Percentiles rank a stretch among this genome's conserved stretches.
Conservation (phyloP, 2,113 vertebrate species). For the Sander vitreus region DNA sequence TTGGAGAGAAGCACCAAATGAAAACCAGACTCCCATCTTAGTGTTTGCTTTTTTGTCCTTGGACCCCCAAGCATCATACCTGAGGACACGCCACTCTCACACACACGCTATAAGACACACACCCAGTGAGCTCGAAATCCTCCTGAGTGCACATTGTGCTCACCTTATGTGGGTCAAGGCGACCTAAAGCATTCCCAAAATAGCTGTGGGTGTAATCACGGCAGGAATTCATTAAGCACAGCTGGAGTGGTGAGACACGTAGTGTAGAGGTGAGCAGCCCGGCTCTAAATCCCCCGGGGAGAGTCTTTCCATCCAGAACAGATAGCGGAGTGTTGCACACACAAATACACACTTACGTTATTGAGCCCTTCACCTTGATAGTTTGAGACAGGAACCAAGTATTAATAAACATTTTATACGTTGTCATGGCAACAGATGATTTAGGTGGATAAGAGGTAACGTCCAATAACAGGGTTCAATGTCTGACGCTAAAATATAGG, state of each 20-base stretch:
- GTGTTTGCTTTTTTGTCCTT: slow-evolving; percentile 1
- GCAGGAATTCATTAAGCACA: slow-evolving; percentile 73
- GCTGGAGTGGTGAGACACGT: slow-evolving; percentile 56
- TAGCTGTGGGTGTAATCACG: slow-evolving; percentile 72
- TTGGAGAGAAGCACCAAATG: not conserved
- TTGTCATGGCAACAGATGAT: slow-evolving; percentile 44
- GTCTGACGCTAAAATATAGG: slow-evolving; percentile 11
- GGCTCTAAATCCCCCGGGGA: slow-evolving; percentile 19
- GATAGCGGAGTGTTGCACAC: not conserved
- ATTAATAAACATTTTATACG: slow-evolving; percentile 18
- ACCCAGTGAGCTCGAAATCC: slow-evolving; percentile 42
- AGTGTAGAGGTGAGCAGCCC: slow-evolving; percentile 46
- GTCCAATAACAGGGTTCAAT: slow-evolving; percentile 8
- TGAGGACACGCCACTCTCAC: not conserved
- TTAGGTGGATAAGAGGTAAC: not conserved
- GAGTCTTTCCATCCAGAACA: slow-evolving; percentile 28
- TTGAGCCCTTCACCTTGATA: slow-evolving; percentile 46
- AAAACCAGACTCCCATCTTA: not conserved
- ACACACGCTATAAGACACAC: not conserved
- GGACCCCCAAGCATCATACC: not conserved
- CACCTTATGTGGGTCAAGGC: slow-evolving; percentile 76
- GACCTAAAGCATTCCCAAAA: slow-evolving; percentile 70
- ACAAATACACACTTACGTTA: slow-evolving; percentile 27
- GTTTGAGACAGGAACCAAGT: slow-evolving; percentile 12
- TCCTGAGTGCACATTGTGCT: slow-evolving; percentile 47